These are phyloP conservation scores for Zosterops borbonicus DNA, from an alignment of 2,113 vertebrate genomes.

Conservation along the genomic window DNA sequence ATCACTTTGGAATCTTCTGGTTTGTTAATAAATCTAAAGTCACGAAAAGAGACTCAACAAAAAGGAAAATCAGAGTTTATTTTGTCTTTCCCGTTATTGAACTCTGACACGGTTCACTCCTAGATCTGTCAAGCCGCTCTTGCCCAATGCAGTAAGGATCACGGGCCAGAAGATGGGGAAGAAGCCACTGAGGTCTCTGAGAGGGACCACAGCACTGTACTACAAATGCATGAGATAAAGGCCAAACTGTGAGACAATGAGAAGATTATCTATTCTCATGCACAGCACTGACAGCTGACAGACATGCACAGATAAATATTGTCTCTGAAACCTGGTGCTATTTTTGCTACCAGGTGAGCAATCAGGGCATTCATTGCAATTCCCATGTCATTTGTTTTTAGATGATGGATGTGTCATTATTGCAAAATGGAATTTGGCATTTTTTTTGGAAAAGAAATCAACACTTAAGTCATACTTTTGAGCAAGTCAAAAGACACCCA, in stretches of 20 bases:
- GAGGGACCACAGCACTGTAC: background rate
- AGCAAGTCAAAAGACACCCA: slow-evolving; percentile 44
- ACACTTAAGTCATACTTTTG: slow-evolving; percentile 41
- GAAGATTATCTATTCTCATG: background rate
- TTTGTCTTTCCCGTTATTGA: background rate
- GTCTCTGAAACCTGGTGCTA: background rate
- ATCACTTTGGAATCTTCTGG: background rate
- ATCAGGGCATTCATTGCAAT: background rate
- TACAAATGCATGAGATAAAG: background rate
- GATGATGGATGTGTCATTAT: background rate
- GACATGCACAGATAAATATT: background rate
- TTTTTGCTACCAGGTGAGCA: slow-evolving; percentile 28
- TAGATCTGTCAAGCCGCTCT: background rate
- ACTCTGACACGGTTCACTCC: background rate
- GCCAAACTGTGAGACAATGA: background rate
- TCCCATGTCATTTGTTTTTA: background rate
- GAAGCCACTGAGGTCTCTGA: background rate
- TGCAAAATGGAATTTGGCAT: slow-evolving; percentile 10
- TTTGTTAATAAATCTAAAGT: background rate
- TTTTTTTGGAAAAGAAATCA: slow-evolving; percentile 7
- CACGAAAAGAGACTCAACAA: background rate
- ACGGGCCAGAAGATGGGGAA: background rate
- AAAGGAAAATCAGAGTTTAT: background rate
- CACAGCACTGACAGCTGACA: background rate
- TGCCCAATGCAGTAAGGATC: background rate